Evolutionary conservation across 2,888 invertebrate species (phyloP).

Genomic region (Tetropium fuscum): DNA sequence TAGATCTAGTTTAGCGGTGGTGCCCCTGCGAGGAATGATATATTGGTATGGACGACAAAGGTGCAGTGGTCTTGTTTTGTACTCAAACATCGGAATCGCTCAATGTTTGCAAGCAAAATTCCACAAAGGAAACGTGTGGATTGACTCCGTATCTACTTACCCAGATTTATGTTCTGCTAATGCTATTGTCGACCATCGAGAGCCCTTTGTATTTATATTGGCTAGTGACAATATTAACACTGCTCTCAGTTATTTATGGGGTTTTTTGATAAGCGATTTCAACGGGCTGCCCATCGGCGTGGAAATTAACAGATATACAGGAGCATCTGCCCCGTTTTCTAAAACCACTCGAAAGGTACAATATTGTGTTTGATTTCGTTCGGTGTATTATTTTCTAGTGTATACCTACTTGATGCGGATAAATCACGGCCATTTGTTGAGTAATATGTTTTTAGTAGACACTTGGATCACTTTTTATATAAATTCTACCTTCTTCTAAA

Average conservation of each 20-base stretch:
- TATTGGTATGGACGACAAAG: constrained; percentile 43
- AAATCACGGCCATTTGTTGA: no score
- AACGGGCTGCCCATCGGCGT: constrained; percentile 57
- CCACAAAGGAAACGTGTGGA: constrained; percentile 55
- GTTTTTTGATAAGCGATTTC: constrained; percentile 58
- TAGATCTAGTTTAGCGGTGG: constrained; percentile 63
- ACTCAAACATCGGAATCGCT: constrained; percentile 58
- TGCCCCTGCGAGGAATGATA: constrained; percentile 45
- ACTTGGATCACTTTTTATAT: no score
- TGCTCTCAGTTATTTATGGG: constrained; percentile 57
- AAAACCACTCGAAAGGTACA: constrained; percentile 40
- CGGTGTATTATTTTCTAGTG: constrained; percentile 49
- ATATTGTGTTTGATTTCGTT: constrained; percentile 39
- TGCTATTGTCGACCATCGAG: constrained; percentile 61
- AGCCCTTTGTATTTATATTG: constrained; percentile 64
- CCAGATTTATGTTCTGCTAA: constrained; percentile 65
- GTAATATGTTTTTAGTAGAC: no score
- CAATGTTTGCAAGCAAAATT: constrained; percentile 58
- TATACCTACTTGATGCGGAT: no score
- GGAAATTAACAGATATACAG: constrained; percentile 59
- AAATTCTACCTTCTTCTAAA: no score
- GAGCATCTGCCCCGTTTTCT: constrained; percentile 58
- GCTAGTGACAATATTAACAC: constrained; percentile 64
- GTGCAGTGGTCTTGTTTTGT: constrained; percentile 59
- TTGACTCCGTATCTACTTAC: constrained; percentile 56